Base-by-base conservation (phyloP, 1,140 invertebrate species). In the Drosophila grimshawi region DNA sequence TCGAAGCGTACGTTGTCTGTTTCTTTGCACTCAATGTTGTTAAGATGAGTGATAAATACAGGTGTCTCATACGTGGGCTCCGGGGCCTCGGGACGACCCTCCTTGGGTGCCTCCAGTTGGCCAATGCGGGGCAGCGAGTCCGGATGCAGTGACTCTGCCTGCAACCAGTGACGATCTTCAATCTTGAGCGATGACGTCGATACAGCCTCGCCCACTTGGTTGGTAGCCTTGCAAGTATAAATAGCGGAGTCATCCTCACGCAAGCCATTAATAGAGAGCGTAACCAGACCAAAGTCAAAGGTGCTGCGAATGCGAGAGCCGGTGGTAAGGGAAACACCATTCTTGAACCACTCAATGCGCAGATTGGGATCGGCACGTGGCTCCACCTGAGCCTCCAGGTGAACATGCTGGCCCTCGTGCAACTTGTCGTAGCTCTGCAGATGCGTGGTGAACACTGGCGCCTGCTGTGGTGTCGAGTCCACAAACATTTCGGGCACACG, bases 341-440 rank as follows among this genome's bases (percentile, higher is more conserved):
- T 98, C 89, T 98, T 98, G 92, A 97, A 98, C 98, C 98, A 98
- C 92, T 98, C 97, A 37, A 97, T 95, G 57, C 95, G 94, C 3
- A 98, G 94, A 86, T 98, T 97, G 0, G 98, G 98, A 94, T 99
- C 99, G 43, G 97, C 96, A 83, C 98, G 95, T n/a, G 99, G 99
- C 90, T 98, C 97, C 3, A 99, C 96, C 93, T 98, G 97, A 67
- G 98, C 98, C 93, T 99, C 98, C 71, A 99, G 94, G 81, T 97
- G 96, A 3, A 98, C 96, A 89, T 97, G 96, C 93, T 99, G 96
- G 46, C 97, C 96, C 94, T 98, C 98, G 51, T 96, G 94, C 4
- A 98, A 92, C 88, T 97, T 96, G 64, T 98, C 97, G 66, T 95
- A 96, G 82, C 96, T 98, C 82, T 96, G 95, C 4, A 99, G 93